These are phyloP conservation scores for Heterodera filipjevi DNA, from an alignment of 2,888 invertebrate species.

Conservation along the genomic window DNA sequence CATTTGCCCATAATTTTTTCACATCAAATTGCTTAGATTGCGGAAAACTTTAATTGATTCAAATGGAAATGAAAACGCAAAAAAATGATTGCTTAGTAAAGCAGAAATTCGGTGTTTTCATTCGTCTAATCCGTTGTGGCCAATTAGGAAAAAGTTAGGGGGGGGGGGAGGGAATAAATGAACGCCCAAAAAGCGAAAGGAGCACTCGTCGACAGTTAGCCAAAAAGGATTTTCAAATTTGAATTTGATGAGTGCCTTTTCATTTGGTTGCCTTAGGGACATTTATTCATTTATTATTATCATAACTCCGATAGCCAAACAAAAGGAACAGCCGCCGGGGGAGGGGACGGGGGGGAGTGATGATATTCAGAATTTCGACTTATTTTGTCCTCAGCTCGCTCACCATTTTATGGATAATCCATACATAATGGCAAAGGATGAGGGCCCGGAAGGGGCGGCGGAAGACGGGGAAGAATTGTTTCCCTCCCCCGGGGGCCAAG, in stretches of 20 bases:
- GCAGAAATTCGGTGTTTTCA: neutral
- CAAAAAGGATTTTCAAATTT: neutral
- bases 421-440: neutral
- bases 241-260: neutral
- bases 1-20: neutral
- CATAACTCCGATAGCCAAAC: neutral
- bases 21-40: neutral
- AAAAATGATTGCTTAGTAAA: neutral
- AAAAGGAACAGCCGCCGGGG: neutral
- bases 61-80: neutral
- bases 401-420: slow-evolving; percentile 3
- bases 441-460: neutral
- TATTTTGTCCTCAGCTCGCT: neutral
- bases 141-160: neutral
- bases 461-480: neutral
- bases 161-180: too few relatives aligned
- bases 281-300: neutral
- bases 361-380: neutral
- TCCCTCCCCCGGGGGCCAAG: neutral
- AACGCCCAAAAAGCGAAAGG: neutral
- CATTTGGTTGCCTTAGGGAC: slow-evolving; percentile 9
- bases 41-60: neutral
- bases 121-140: neutral
- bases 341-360: neutral
- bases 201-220: neutral